Conservation (phyloP, 64 coral and sea anemone species). For the Porites lutea region DNA sequence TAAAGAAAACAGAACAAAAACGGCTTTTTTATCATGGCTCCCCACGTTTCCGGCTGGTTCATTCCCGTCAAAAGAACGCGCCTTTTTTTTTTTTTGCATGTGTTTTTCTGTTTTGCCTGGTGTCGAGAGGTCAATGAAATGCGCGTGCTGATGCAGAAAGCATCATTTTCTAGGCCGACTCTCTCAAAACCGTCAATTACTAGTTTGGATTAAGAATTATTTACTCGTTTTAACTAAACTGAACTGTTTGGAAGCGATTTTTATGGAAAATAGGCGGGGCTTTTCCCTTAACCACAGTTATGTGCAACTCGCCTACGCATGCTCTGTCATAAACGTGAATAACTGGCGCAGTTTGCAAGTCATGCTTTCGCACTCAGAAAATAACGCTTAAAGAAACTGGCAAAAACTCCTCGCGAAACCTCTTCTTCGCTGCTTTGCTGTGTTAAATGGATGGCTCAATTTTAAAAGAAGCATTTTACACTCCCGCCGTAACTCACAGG, state of each 20-base stretch:
- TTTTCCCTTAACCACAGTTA: constrained; percentile 16
- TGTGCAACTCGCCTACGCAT: constrained; percentile 21
- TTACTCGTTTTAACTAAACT: not conserved
- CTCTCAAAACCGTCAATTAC: not conserved
- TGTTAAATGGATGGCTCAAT: constrained; percentile 2
- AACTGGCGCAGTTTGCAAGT: not conserved
- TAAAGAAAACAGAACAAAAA: not conserved
- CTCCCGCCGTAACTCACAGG: constrained; percentile 6
- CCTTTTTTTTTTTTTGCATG: not conserved
- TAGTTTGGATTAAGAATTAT: not conserved
- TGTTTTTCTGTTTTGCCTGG: not conserved
- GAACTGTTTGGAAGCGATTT: not conserved
- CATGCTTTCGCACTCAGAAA: not conserved
- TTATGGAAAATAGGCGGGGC: constrained; percentile 29
- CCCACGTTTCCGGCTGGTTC: constrained; percentile 10
- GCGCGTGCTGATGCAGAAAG: not conserved
- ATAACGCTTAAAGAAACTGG: not conserved
- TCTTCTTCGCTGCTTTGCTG: not conserved
- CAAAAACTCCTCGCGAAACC: not conserved
- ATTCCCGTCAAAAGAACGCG: not conserved
- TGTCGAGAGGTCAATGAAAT: not conserved
- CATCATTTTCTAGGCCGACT: not conserved
- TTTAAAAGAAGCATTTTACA: not conserved
- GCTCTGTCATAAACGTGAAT: not conserved
- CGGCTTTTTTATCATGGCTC: not conserved